Conservation (phyloP, 2,113 vertebrate genomes). For the Dolichallabes microphthalmus region DNA sequence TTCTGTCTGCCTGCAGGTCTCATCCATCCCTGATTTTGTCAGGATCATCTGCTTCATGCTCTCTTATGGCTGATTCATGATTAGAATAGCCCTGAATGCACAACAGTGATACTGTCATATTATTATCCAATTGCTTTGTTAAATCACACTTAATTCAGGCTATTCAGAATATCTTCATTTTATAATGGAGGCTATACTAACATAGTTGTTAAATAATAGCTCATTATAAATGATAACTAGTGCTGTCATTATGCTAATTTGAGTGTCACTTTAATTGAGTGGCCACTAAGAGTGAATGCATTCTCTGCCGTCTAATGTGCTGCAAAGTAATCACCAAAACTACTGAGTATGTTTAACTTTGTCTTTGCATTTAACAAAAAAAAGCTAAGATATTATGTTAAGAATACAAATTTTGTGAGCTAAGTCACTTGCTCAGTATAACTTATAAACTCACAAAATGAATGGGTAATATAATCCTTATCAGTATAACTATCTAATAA, state of each 20-base stretch:
- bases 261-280: slow-evolving; percentile 16
- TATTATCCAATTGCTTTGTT: neutral
- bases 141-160: neutral
- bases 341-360: neutral
- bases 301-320: neutral
- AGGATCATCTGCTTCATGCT: slow-evolving; percentile 6
- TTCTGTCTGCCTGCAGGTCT: slow-evolving; percentile 39
- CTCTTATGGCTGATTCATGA: slow-evolving; percentile 3
- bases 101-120: neutral
- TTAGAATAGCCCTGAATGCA: neutral
- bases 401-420: neutral
- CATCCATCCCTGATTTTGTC: slow-evolving; percentile 25
- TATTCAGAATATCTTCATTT: neutral
- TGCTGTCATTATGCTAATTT: slow-evolving; percentile 5
- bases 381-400: neutral
- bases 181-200: neutral
- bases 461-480: neutral
- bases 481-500: neutral
- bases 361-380: neutral
- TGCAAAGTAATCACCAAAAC: neutral
- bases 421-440: neutral
- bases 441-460: too few relatives aligned
- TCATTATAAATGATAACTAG: slow-evolving; percentile 1
- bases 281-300: neutral
- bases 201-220: neutral